Evolutionary conservation across 2,888 invertebrate genomes (phyloP), one percentile per base, ranked within the genome.

Genomic region (Eupithecia insigniata): DNA sequence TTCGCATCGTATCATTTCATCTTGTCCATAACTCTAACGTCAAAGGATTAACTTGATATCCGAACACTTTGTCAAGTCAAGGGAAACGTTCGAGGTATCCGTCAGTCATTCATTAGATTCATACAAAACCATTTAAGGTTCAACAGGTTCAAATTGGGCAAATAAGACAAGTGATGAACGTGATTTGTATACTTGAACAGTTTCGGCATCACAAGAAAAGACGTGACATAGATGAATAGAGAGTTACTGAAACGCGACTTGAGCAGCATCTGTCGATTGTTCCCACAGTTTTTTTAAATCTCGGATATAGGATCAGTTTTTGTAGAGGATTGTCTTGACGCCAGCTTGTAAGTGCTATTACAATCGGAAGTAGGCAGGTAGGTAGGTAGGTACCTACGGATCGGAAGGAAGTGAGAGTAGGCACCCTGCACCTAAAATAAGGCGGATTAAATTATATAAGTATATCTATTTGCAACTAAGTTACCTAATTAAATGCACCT

Each of bases 231-330:
- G 68, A 61, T 61, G 14, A 65, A 58, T 58, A 46, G 12, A 58
- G 16, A 61, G 61, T 70, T 32, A 43, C 51, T 34, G 55, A 36
- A 18, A 8, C 66, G 43, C 14, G 22, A n/a, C 43, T 32, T 55
- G 65, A 67, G 73, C 69, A 71, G 85, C 92, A 92, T 92, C 92
- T 92, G 92, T 81, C 85, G 81, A 81, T 79, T 74, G 82, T 92
- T 92, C 92, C 90, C 92, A 92, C 72, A 62, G 30, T 83, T 82
- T 82, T 86, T 84, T 85, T 83, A 71, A 75, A 80, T 78, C 77
- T 81, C 77, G 80, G 83, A 81, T 80, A 82, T 80, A 70, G 71
- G 66, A 51, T 74, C 72, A 72, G 78, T 80, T 80, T 78, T 78
- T 76, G 58, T 71, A 46, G 69, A 32, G 66, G 75, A 81, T 81